Evolutionary conservation across 2,888 invertebrate species (phyloP), one percentile per base, ranked within the genome.

Genomic region (Cheiracanthium punctorium): DNA sequence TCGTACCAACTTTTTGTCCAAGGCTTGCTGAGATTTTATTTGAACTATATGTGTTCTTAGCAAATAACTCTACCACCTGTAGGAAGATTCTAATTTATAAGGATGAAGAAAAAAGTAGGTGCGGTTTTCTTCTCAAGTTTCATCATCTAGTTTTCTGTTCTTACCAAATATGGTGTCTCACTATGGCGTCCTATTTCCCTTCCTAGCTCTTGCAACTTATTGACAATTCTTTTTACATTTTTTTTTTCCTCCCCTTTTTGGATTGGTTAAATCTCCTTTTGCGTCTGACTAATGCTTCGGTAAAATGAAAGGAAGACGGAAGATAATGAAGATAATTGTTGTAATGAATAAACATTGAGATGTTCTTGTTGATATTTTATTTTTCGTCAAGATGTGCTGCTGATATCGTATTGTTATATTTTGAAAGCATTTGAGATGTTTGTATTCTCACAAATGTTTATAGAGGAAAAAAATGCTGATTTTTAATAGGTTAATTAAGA

Each of bases 101-200:
- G 58, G 58, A 58, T 58, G 58, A 1, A 7, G n/a, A n/a, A 37
- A 58, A 58, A 58, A 58, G 58, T 24, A 58, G 58, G 58, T 17
- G 58, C 24, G 58, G 58, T 24, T 24, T 20, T 24, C 24, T n/a
- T 24, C 58, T 48, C 10, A 48, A n/a, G 37, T 43, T 30, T 76
- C 75, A 29, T 67, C 76, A 67, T 37, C 37, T n/a, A 20, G 58
- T 64, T 64, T 64, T 58, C 10, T 29, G 24, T 20, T 81, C 81
- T 81, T 74, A 41, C 82, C 82, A 64, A 71, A 82, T 82, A 82
- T 73, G 82, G 82, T 24, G 41, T 28, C 17, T 17, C 33, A 30
- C 24, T 70, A 52, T 24, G 29, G 67, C 71, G 82, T 32, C 76
- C 82, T 82, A 82, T 43, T 82, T 82, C 69, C 58, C 30, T 72